A percentile compares a stretch with the other conserved stretches of the same genome.
These are phyloP conservation scores for Carassius auratus DNA, from an alignment of 2,113 vertebrate species.

Conservation along the genomic window DNA sequence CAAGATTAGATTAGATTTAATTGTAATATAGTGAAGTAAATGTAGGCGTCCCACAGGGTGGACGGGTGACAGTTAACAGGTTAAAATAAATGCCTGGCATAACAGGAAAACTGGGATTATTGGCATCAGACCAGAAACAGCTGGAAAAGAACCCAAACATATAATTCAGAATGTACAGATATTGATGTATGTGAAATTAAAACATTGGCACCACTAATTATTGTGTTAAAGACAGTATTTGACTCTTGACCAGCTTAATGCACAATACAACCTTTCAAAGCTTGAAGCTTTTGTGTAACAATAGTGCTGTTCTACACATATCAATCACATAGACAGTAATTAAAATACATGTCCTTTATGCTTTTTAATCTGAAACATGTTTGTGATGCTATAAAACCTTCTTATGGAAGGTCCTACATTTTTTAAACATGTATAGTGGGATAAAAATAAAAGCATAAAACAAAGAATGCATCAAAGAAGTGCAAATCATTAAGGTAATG, in stretches of 20 bases:
- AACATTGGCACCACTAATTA: background rate
- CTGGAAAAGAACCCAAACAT: background rate
- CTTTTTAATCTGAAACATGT: background rate
- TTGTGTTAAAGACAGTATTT: background rate
- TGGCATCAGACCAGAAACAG: background rate
- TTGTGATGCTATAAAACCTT: background rate
- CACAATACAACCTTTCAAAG: conserved; percentile 13
- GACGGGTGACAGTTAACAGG: no score
- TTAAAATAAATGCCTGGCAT: background rate
- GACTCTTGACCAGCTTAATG: background rate
- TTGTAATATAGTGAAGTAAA: no score
- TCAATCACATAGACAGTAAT: background rate
- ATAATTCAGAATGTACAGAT: background rate
- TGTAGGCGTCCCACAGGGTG: no score
- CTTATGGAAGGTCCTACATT: background rate
- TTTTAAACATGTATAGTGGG: background rate
- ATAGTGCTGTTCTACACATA: background rate
- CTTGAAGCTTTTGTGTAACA: background rate
- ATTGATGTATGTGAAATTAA: background rate
- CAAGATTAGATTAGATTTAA: no score
- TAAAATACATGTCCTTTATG: background rate
- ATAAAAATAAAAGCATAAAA: background rate
- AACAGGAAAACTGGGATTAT: background rate
- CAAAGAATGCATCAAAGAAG: background rate
- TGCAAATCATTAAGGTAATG: conserved; percentile 14